phyloP scores from a whole-genome alignment of 2,113 vertebrate genomes.

The Dipodomys stephensi region DNA sequence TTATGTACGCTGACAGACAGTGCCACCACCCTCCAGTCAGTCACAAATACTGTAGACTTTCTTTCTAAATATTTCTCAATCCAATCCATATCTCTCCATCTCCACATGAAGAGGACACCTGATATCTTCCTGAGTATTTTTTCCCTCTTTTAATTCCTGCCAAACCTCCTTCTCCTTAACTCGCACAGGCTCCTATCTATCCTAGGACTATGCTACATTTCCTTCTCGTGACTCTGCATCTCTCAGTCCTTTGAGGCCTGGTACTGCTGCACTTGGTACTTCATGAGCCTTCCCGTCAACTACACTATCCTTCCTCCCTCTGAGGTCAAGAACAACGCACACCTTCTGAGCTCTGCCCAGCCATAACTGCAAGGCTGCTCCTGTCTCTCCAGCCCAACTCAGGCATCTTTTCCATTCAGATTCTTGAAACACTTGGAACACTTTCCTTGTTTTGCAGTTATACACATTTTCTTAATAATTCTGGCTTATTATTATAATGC shows the following conservation, averaged over 20 bases:
- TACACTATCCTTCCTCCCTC: background rate
- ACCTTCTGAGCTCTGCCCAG: background rate
- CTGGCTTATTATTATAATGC: background rate
- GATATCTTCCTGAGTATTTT: background rate
- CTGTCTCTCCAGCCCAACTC: background rate
- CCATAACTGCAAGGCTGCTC: background rate
- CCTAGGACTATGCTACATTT: background rate
- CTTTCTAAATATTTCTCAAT: background rate
- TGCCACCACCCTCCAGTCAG: background rate
- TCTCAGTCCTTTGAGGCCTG: accelerated
- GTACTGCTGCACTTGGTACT: too few species aligned
- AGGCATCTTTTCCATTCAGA: background rate
- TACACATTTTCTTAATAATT: background rate
- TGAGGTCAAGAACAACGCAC: accelerated
- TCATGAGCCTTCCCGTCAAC: background rate
- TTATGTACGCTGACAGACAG: background rate
- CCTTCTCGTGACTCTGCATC: background rate
- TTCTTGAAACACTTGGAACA: background rate
- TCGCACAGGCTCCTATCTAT: too few species aligned
- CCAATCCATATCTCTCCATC: background rate
- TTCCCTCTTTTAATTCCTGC: background rate
- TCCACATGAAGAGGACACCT: background rate
- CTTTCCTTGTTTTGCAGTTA: background rate
- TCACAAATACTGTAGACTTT: background rate
- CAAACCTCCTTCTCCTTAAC: background rate